These are phyloP conservation scores for Dynastes tityus DNA, from an alignment of 2,888 invertebrate species.

Conservation along the genomic window DNA sequence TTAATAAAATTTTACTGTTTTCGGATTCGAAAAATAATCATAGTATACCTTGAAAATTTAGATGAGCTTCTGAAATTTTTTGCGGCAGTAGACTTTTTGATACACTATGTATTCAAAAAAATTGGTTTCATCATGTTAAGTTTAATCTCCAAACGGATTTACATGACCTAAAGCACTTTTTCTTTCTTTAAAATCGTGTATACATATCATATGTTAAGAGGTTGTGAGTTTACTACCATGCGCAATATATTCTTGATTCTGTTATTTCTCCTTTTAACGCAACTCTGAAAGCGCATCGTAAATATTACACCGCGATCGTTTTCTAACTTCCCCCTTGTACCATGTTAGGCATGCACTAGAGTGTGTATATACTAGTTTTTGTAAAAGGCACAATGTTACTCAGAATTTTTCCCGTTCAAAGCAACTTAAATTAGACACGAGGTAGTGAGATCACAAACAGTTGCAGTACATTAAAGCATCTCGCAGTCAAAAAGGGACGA, in stretches of 20 bases:
- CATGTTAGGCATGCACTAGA: neutral
- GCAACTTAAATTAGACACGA: neutral
- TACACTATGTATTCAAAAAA: too few relatives aligned
- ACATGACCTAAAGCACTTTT: neutral
- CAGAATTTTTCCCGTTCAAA: neutral
- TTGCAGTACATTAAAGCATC: conserved; percentile 13
- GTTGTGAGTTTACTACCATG: neutral
- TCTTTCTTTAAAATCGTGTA: neutral
- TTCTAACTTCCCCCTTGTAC: neutral
- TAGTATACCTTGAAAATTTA: too few relatives aligned
- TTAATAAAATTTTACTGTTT: too few relatives aligned
- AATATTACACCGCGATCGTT: neutral
- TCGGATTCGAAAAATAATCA: too few relatives aligned
- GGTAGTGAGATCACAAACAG: conserved; percentile 6
- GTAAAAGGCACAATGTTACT: neutral
- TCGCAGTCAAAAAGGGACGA: neutral
- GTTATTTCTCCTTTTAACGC: neutral
- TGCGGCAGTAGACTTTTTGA: too few relatives aligned
- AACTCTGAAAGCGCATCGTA: too few relatives aligned
- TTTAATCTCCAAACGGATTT: neutral
- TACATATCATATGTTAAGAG: neutral
- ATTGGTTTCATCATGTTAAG: too few relatives aligned
- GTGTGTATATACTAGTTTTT: neutral
- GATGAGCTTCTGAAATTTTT: too few relatives aligned
- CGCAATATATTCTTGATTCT: neutral